Base-by-base conservation (phyloP, 92 coral and sea anemone genomes). In the Phenganax subtilis region DNA sequence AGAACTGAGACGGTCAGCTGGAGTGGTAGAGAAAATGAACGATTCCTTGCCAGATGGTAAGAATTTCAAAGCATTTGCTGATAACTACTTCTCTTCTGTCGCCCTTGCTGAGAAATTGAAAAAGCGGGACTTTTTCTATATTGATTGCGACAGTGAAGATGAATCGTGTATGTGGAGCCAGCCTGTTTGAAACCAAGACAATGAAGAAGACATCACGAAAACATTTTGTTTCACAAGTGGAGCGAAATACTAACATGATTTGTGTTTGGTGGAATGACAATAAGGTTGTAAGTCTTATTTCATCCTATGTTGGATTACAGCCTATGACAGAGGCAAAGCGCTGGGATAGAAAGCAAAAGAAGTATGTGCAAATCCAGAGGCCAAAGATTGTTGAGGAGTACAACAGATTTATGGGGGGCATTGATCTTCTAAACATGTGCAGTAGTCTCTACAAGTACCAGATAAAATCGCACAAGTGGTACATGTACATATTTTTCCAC, bases 401-500 rank as follows among this genome's bases (percentile, higher is more conserved):
- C 25, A 59, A 59, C 6, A 59, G 25, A 20, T 59, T 59, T 59
- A 59, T 59, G 65, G 65, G 6, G 3, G 65, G 65, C 16, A 59
- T 59, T 20, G 65, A 0, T 14, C 25, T 59, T 14, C 65, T 59
- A 20, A 59, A 37, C 47, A 37, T 37, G 47, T 37, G 47, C 47
- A 37, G 5, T 9, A 55, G 1, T 9, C 51, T 59, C 20, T 77
- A 77, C 71, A 51, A 53, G 77, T 27, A 12, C 28, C 55, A 77
- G 1, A 77, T 77, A 0, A 10, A 16, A 17, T 77, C 70, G 0
- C 53, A 71, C 16, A 6, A 27, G 56, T 77, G 81, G 71, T 77
- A 77, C 44, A 27, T 61, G 55, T 77, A 77, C 47, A 59, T 59
- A 11, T 77, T 77, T 31, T 29, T 25, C 12, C 81, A 77, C 60